These are phyloP conservation scores for Bothrops jararaca DNA, from an alignment of 2,113 vertebrate genomes.

Conservation along the genomic window DNA sequence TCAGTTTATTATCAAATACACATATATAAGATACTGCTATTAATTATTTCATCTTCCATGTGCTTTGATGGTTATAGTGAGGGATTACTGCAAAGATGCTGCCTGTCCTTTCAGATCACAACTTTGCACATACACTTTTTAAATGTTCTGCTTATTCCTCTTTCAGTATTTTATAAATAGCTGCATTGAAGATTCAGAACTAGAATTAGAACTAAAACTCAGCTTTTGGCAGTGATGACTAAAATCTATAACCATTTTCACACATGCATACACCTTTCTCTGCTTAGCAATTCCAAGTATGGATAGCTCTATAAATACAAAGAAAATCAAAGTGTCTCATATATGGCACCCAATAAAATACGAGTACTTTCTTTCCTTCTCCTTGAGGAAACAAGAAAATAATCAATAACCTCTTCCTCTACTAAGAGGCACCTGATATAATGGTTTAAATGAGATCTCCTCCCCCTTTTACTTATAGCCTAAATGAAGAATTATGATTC, in stretches of 20 bases:
- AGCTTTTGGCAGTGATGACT: background rate
- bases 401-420: constrained; percentile 8
- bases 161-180: background rate
- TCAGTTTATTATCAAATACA: background rate
- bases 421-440: background rate
- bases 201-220: background rate
- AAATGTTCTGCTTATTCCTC: background rate
- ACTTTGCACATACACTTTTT: background rate
- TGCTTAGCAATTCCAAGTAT: background rate
- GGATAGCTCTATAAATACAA: background rate
- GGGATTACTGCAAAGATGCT: background rate
- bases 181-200: background rate
- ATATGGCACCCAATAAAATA: constrained; percentile 1
- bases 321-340: background rate
- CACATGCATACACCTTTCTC: background rate
- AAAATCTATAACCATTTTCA: background rate
- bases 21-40: too few relatives aligned
- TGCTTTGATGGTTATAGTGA: background rate
- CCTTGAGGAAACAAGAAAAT: background rate
- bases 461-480: background rate
- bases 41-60: background rate
- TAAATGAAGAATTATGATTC: background rate
- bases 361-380: background rate
- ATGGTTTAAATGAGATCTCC: background rate
- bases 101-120: background rate